A percentile compares a stretch with the other conserved stretches of the same genome.
Conservation (phyloP, 2,888 invertebrate species). For the Adineta ricciae region DNA sequence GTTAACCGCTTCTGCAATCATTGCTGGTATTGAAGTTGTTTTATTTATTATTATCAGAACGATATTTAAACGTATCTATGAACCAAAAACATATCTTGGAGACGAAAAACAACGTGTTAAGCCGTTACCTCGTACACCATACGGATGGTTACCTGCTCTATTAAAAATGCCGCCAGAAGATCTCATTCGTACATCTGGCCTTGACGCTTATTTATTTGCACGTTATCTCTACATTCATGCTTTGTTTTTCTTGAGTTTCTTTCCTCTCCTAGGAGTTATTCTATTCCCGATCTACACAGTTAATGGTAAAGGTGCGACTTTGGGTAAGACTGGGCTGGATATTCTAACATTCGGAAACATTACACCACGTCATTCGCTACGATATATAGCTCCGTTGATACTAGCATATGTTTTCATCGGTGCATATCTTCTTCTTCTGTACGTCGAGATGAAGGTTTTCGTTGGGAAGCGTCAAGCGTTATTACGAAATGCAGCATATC, state of each 20-base stretch:
- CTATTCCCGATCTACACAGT: not conserved
- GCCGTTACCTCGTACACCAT: not conserved
- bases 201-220: not conserved
- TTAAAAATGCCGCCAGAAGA: not conserved
- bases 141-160: not conserved
- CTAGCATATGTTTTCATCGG: not conserved
- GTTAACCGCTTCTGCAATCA: not conserved
- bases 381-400: not conserved
- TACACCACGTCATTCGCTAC: not conserved
- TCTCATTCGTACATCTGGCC: not conserved
- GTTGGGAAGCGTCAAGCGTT: not conserved
- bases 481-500: not conserved
- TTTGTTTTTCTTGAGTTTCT: not conserved
- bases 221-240: not conserved
- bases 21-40: not conserved
- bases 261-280: not conserved
- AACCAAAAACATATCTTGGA: not conserved
- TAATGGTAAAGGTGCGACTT: not conserved
- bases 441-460: not conserved
- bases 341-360: not conserved
- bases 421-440: not conserved
- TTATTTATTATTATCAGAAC: not conserved
- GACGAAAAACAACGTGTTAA: not conserved
- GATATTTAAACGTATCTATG: not conserved
- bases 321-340: not conserved